Evolutionary conservation across 2,797 vertebrate species (phyloP), one percentile per base, ranked within the genome.

Genomic region (Decapterus maruadsi): DNA sequence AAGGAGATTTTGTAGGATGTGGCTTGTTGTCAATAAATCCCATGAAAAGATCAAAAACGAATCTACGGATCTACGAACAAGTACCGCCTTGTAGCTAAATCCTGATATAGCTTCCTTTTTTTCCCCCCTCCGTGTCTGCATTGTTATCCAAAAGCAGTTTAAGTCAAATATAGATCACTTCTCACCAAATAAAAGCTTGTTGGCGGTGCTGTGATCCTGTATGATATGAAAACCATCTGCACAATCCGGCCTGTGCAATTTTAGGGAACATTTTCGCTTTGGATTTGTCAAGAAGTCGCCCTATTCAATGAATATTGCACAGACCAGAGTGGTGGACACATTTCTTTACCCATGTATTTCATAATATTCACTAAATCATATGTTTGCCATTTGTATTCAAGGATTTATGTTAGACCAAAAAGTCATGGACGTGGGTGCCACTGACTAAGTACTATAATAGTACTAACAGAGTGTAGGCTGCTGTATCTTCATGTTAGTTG

Each of bases 141-240:
- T 19, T 58, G 45, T 59, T n/a, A 16, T 40, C 31, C n/a, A 53
- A 65, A 67, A 67, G 31, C 22, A 8, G 50, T 71, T 60, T 45
- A 79, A 63, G 53, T 69, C 50, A 31, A 31, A 48, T 46, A 26
- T 58, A 82, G 40, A 48, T 64, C 45, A 48, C 26, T 59, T 61
- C 66, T 62, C 42, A 40, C 31, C 31, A 45, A 59, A 68, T 68
- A 34, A 68, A 72, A 17, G 62, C 45, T 22, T 56, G n/a, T 42
- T 68, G 36, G 14, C 68, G 36, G 12, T 45, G 38, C 29, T 38
- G 31, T 26, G 58, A 34, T 22, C 60, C 43, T 26, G 13, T 42
- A 34, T 73, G 60, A 81, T 70, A 34, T 40, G 46, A 72, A 72
- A 85, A 83, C 31, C 67, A 77, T 75, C 38, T 22, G 5, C 50